Evolutionary conservation across 2,888 invertebrate species (phyloP).

Genomic region (Caradrina clavipalpis): DNA sequence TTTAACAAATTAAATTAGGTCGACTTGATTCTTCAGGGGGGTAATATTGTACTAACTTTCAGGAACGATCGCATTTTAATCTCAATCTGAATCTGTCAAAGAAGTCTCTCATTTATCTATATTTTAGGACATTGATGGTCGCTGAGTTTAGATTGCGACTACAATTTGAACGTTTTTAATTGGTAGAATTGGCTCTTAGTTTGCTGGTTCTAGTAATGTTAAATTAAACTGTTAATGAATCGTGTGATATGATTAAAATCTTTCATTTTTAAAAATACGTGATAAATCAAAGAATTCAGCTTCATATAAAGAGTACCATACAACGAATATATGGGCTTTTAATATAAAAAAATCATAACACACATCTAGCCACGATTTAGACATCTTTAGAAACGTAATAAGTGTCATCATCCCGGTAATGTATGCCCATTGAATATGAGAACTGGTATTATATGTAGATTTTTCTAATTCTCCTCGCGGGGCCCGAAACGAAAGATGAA

Average conservation of each 20-base stretch:
- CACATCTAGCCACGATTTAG: conserved; percentile 62
- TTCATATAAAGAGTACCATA: background rate
- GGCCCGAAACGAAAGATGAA: conserved; percentile 78
- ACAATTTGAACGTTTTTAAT: no score
- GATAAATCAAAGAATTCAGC: conserved; percentile 38
- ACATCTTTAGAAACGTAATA: conserved; percentile 75
- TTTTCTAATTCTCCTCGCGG: conserved; percentile 83
- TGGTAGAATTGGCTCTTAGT: no score
- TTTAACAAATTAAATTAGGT: conserved; percentile 33
- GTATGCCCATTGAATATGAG: conserved; percentile 78
- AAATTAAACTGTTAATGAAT: no score
- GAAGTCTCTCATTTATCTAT: no score
- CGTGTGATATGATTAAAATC: no score
- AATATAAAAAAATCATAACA: conserved; percentile 50
- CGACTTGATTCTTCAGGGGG: conserved; percentile 16
- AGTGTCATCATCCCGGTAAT: conserved; percentile 76
- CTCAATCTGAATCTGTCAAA: no score
- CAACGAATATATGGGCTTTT: conserved; percentile 13
- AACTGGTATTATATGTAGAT: conserved; percentile 81
- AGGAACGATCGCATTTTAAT: no score
- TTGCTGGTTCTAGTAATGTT: no score
- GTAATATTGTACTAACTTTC: no score
- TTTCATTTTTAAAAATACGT: conserved; percentile 3
- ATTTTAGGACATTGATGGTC: no score
- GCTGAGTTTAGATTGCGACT: no score